These are phyloP conservation scores for Alcedo atthis DNA, from an alignment of 2,797 vertebrate genomes.

Conservation along the genomic window DNA sequence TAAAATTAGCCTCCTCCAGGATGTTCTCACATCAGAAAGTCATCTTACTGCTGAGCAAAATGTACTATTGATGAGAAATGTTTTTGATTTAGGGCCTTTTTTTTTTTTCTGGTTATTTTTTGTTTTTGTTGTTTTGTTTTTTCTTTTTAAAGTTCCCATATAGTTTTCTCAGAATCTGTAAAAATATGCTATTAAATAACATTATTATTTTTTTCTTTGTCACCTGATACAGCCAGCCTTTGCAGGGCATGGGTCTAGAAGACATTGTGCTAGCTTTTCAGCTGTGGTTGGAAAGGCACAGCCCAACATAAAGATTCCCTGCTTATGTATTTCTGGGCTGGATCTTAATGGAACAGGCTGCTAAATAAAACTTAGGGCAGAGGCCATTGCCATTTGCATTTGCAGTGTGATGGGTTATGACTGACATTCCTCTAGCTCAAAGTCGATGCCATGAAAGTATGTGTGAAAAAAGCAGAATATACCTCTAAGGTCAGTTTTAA, in stretches of 20 bases:
- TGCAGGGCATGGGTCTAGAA: background rate
- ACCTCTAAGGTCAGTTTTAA: background rate
- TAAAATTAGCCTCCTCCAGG: background rate
- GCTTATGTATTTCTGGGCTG: background rate
- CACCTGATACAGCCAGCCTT: background rate
- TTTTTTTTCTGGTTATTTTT: background rate
- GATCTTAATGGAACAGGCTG: background rate
- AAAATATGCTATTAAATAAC: background rate
- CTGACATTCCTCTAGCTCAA: background rate
- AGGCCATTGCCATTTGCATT: background rate
- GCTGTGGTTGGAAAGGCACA: background rate
- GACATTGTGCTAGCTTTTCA: background rate
- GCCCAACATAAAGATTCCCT: background rate
- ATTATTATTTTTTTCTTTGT: background rate
- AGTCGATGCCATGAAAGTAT: rapidly evolving
- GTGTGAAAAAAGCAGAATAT: background rate
- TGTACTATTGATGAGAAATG: background rate
- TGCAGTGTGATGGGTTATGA: background rate
- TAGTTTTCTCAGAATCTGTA: background rate
- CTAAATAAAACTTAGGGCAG: background rate
- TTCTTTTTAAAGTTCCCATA: rapidly evolving
- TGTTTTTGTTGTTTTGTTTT: background rate
- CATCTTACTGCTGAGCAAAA: background rate
- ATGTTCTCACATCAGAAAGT: background rate
- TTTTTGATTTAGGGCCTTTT: background rate